These are phyloP conservation scores for Diloba caeruleocephala DNA, from an alignment of 2,888 invertebrate species.

Conservation along the genomic window DNA sequence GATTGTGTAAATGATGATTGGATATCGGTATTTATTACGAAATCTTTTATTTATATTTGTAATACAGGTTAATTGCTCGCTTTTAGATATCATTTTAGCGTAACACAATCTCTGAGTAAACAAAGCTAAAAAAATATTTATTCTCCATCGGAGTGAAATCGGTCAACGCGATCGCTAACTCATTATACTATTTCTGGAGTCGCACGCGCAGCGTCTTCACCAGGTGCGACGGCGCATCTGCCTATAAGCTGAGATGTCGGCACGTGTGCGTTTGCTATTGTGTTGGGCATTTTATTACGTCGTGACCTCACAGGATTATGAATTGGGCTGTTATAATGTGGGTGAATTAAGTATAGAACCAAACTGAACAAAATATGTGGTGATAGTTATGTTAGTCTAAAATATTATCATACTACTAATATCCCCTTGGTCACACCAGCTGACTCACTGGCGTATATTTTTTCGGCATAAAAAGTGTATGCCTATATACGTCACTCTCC, in stretches of 20 bases:
- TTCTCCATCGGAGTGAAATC: slow-evolving; percentile 39
- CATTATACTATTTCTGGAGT: slow-evolving; percentile 48
- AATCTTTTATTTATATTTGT: slow-evolving; percentile 11
- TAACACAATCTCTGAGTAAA: slow-evolving; percentile 42
- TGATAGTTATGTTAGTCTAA: no score
- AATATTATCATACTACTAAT: no score
- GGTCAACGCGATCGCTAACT: slow-evolving; percentile 45
- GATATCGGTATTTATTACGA: slow-evolving; percentile 20
- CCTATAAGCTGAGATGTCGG: slow-evolving; percentile 54
- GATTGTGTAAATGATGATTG: not conserved
- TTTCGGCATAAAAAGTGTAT: no score
- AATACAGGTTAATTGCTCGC: slow-evolving; percentile 40
- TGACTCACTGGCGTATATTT: no score
- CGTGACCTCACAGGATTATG: slow-evolving; percentile 24
- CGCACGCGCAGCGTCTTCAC: slow-evolving; percentile 51
- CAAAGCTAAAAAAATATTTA: slow-evolving; percentile 37
- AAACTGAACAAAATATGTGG: no score
- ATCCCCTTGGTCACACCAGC: no score
- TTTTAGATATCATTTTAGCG: slow-evolving; percentile 21
- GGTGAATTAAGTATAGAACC: no score
- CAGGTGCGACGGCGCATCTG: slow-evolving; percentile 77
- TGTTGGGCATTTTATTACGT: slow-evolving; percentile 28
- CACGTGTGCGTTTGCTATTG: slow-evolving; percentile 54
- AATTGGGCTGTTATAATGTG: not conserved
- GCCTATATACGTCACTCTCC: no score